These are phyloP conservation scores for Toxotes chatareus DNA, from an alignment of 2,113 vertebrate genomes.

Conservation along the genomic window DNA sequence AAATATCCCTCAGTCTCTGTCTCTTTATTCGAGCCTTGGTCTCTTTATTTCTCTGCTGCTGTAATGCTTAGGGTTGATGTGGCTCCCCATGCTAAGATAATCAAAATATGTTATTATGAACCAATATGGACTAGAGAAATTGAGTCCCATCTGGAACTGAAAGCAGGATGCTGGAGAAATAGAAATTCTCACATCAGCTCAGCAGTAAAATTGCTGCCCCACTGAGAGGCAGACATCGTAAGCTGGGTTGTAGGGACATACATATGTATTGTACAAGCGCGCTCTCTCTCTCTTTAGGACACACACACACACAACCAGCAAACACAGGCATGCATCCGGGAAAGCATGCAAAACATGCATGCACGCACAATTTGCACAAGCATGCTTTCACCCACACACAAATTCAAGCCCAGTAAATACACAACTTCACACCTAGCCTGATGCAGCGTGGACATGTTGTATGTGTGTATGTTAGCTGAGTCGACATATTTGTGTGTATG, in stretches of 20 bases:
- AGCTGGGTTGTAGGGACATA: conserved; percentile 33
- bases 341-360: conserved; percentile 33
- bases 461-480: conserved; percentile 27
- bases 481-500: conserved; percentile 39
- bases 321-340: conserved; percentile 5
- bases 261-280: conserved; percentile 40
- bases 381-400: conserved; percentile 28
- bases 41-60: conserved; percentile 45
- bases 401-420: background rate
- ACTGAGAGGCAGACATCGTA: conserved; percentile 48
- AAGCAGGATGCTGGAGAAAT: conserved; percentile 55
- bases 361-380: conserved; percentile 27
- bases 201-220: conserved; percentile 55
- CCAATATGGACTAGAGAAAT: conserved; percentile 52
- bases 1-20: conserved; percentile 14
- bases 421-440: conserved; percentile 25
- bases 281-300: background rate
- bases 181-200: conserved; percentile 66
- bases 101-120: conserved; percentile 65
- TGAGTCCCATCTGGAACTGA: conserved; percentile 63
- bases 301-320: conserved; percentile 30
- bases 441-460: conserved; percentile 22
- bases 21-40: conserved; percentile 35
- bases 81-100: conserved; percentile 50
- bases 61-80: conserved; percentile 42